phyloP scores from a whole-genome alignment of 1,140 invertebrate genomes.

The Danaus plexippus region DNA sequence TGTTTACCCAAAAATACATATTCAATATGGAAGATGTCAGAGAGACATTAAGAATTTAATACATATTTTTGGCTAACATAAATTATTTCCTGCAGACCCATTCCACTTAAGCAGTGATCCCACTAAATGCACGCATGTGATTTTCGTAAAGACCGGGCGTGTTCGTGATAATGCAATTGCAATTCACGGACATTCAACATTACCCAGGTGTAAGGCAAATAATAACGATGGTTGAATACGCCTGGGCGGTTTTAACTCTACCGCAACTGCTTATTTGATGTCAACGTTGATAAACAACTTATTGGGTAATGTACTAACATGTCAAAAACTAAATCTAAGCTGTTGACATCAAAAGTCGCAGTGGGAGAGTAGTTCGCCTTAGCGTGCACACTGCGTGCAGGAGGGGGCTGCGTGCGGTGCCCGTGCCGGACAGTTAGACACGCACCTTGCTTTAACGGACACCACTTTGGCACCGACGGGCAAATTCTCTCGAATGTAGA shows the following conservation, averaged over 20 bases:
- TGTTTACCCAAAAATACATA: constrained; percentile 43
- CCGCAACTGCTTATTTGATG: constrained; percentile 14
- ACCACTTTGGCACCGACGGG: constrained; percentile 96
- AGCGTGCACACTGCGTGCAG: constrained; percentile 62
- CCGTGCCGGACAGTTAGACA: constrained; percentile 70
- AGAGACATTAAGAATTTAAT: constrained; percentile 10
- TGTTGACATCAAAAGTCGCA: constrained; percentile 13
- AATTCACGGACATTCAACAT: constrained; percentile 44
- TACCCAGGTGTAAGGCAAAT: constrained; percentile 58
- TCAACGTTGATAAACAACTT: constrained; percentile 17
- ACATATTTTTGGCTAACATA: constrained; percentile 40
- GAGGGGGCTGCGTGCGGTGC: constrained; percentile 73
- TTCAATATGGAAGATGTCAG: constrained; percentile 8
- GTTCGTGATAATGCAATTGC: constrained; percentile 53
- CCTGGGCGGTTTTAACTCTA: constrained; percentile 33
- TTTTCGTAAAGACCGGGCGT: constrained; percentile 34
- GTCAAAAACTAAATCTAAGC: neutral
- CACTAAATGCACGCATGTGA: constrained; percentile 63
- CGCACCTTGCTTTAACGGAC: constrained; percentile 96
- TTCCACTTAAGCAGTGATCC: constrained; percentile 67
- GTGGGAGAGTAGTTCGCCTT: no score
- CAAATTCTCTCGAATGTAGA: constrained; percentile 97
- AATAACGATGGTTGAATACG: constrained; percentile 41
- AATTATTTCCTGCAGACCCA: constrained; percentile 42
- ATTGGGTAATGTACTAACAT: no score